Evolutionary conservation across 2,888 invertebrate genomes (phyloP).

Genomic region (Galerucella nymphaeae): DNA sequence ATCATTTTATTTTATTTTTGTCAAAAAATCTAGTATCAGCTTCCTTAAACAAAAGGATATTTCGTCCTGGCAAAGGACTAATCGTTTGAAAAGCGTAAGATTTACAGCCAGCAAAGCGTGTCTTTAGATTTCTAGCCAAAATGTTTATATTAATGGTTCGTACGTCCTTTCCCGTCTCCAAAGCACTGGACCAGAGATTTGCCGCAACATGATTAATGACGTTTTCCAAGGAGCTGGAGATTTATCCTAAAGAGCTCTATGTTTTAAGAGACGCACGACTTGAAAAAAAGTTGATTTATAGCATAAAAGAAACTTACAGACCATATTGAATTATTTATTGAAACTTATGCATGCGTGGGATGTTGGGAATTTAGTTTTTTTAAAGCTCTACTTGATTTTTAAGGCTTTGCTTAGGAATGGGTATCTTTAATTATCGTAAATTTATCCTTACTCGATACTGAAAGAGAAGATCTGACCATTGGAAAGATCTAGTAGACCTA

Average conservation of each 20-base stretch:
- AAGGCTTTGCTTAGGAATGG: too few species aligned
- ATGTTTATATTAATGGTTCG: slow-evolving; percentile 14
- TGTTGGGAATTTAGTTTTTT: too few species aligned
- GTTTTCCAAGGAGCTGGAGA: neutral
- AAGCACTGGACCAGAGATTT: neutral
- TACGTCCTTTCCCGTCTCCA: slow-evolving; percentile 7
- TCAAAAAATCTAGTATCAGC: neutral
- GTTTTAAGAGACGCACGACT: neutral
- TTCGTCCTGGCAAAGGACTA: neutral
- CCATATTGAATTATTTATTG: too few species aligned
- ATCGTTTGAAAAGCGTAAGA: slow-evolving; percentile 2
- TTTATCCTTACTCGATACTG: too few species aligned
- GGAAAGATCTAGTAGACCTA: too few species aligned
- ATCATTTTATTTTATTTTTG: neutral
- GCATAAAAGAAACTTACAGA: too few species aligned
- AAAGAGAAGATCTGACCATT: too few species aligned
- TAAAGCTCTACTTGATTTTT: too few species aligned
- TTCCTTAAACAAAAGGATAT: neutral
- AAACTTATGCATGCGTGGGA: too few species aligned
- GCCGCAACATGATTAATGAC: slow-evolving; percentile 14
- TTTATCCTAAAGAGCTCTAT: neutral
- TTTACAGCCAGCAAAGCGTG: neutral
- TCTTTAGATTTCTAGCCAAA: slow-evolving; percentile 12
- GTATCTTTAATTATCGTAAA: too few species aligned
- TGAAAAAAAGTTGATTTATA: too few species aligned